phyloP scores from a whole-genome alignment of 2,888 invertebrate genomes.

The Phorcus lineatus region DNA sequence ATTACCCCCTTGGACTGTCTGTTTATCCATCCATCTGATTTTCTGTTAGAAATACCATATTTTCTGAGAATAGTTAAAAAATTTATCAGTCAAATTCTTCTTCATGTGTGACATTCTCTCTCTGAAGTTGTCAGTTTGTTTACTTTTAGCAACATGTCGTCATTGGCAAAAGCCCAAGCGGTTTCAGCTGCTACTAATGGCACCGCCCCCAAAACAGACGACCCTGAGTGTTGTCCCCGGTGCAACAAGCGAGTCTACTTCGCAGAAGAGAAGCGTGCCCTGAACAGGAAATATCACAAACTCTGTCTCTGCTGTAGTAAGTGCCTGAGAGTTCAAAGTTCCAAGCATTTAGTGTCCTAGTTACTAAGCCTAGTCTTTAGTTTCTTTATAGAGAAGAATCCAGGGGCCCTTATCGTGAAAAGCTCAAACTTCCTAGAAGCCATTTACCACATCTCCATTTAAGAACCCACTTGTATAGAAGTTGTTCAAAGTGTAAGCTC shows the following conservation, averaged over 20 bases:
- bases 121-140: no score
- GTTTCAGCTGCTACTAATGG: constrained; percentile 32
- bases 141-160: constrained; percentile 53
- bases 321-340: constrained; percentile 38
- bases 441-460: no score
- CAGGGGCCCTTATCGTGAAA: no score
- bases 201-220: constrained; percentile 53
- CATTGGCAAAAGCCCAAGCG: constrained; percentile 52
- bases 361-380: no score
- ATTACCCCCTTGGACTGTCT: neutral
- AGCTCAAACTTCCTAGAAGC: no score
- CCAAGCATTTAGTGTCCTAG: no score
- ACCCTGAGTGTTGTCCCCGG: constrained; percentile 75
- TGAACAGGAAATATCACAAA: constrained; percentile 77
- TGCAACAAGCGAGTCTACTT: constrained; percentile 93
- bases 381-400: no score
- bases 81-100: no score
- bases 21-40: neutral
- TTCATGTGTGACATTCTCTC: no score
- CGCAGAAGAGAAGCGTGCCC: constrained; percentile 87
- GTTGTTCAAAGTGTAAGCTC: no score
- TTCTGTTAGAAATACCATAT: neutral
- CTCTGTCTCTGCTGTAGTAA: constrained; percentile 78
- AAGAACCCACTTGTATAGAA: no score
- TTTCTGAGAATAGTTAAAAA: neutral